Conservation (phyloP, 2,888 invertebrate genomes). For the Odontomyia ornata region DNA sequence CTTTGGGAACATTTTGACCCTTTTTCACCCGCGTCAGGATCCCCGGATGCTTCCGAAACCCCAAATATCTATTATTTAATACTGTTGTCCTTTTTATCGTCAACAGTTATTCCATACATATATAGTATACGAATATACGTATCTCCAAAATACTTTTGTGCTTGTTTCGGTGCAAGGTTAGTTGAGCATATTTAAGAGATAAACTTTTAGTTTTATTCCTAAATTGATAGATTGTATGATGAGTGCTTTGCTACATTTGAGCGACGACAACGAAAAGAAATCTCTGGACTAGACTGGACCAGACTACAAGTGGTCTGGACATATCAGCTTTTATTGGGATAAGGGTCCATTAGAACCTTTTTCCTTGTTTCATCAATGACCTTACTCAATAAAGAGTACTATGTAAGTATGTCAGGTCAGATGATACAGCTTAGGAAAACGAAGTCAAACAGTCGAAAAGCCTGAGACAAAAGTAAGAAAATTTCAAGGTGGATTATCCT, state of each 20-base stretch:
- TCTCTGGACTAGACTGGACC: conserved; percentile 3
- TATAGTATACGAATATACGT: no score
- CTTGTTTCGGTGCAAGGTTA: conserved; percentile 32
- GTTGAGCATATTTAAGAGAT: conserved; percentile 42
- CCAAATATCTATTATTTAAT: conserved; percentile 36
- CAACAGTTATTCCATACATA: conserved; percentile 24
- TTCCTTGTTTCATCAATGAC: conserved; percentile 27
- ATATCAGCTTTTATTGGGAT: neutral
- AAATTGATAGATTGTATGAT: conserved; percentile 40
- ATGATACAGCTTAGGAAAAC: no score
- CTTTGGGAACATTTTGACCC: conserved; percentile 37
- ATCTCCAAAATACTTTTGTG: neutral
- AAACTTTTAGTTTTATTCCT: conserved; percentile 40
- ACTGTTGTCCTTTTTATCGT: conserved; percentile 42
- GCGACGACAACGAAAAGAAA: neutral
- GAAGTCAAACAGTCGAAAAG: no score
- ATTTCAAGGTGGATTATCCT: no score
- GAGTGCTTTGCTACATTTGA: neutral
- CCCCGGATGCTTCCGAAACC: conserved; percentile 9
- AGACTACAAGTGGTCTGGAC: neutral
- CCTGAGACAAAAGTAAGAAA: no score
- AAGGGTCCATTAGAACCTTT: conserved; percentile 7
- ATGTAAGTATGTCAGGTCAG: no score
- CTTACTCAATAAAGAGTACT: conserved; percentile 14
- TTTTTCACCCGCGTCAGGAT: conserved; percentile 27